phyloP scores from a whole-genome alignment of 1,140 invertebrate species.

The Caenorhabditis inopinata region DNA sequence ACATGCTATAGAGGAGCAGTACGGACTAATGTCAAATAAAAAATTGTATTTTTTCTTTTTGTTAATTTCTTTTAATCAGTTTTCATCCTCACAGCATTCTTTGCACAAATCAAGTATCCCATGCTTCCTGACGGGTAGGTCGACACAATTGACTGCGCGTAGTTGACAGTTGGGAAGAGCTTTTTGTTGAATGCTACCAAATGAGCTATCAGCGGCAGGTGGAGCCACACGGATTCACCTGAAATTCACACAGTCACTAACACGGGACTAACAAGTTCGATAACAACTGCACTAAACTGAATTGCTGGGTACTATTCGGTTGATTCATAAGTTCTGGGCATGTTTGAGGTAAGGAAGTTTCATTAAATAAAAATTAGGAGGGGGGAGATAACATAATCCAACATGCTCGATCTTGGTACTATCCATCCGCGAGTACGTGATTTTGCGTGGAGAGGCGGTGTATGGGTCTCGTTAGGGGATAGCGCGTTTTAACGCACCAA shows the following conservation, averaged over 20 bases:
- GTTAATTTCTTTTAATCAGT: neutral
- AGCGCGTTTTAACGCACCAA: too few relatives aligned
- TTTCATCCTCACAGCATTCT: slow-evolving; percentile 55
- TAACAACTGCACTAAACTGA: neutral
- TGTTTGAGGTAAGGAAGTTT: too few relatives aligned
- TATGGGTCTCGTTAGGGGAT: too few relatives aligned
- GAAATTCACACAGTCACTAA: slow-evolving; percentile 67
- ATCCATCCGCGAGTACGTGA: too few relatives aligned
- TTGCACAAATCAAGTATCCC: slow-evolving; percentile 82
- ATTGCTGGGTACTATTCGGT: too few relatives aligned
- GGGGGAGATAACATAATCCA: too few relatives aligned
- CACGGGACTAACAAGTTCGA: neutral
- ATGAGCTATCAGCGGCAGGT: slow-evolving; percentile 76
- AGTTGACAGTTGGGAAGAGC: slow-evolving; percentile 78
- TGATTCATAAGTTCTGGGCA: too few relatives aligned
- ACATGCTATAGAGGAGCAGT: neutral
- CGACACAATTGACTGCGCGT: slow-evolving; percentile 81
- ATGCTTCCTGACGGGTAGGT: slow-evolving; percentile 95
- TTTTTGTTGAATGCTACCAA: slow-evolving; percentile 77
- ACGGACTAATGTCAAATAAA: neutral
- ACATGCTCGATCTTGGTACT: too few relatives aligned
- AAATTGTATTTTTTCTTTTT: neutral
- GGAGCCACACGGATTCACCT: slow-evolving; percentile 86
- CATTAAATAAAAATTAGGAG: too few relatives aligned
- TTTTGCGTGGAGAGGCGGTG: too few relatives aligned